These are phyloP conservation scores for Sus scrofa DNA, from an alignment of 2,113 vertebrate genomes.

Conservation along the genomic window T2T-Sscrofa CM000819.6:15571501-15572000, in stretches of 20 bases:
- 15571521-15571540: too few species aligned
- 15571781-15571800: background rate
- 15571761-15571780: background rate
- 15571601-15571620: background rate
- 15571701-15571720: background rate
- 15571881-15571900: too few species aligned
- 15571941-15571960: background rate
- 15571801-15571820: background rate
- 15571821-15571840: background rate
- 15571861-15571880: background rate
- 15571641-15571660: background rate
- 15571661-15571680: background rate
- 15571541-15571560: too few species aligned
- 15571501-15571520: background rate
- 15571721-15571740: fast-evolving
- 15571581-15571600: background rate
- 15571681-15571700: background rate
- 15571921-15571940: background rate
- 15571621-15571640: background rate
- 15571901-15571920: background rate
- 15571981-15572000: background rate
- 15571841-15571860: background rate
- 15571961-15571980: background rate
- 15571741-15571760: background rate
- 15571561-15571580: background rate